Evolutionary conservation across 2,797 vertebrate genomes (phyloP).

Genomic region (Cryptoprocta ferox): DNA sequence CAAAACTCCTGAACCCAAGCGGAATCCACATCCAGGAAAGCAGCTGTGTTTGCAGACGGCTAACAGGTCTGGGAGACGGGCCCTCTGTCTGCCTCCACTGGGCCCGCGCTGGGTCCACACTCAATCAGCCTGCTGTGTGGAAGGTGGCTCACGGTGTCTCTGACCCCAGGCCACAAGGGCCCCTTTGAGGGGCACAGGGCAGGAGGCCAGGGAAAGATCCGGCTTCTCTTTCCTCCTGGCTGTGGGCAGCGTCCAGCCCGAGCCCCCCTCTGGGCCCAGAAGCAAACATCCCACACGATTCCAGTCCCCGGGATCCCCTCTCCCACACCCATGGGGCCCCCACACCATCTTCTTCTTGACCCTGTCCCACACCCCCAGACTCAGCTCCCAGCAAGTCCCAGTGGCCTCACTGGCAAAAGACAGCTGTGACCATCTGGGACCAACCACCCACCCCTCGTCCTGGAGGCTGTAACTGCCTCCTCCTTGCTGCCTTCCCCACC

Average conservation of each 20-base stretch:
- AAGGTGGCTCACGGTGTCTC: neutral
- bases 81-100: neutral
- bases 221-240: neutral
- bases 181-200: neutral
- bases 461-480: too few species aligned
- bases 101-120: neutral
- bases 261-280: neutral
- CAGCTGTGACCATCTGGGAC: neutral
- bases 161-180: neutral
- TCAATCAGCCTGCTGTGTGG: neutral
- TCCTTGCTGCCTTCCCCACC: neutral
- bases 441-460: neutral
- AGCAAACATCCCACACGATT: neutral
- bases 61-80: conserved; percentile 76
- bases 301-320: neutral
- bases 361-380: neutral
- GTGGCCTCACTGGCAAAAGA: neutral
- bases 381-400: neutral
- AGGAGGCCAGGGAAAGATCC: neutral
- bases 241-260: neutral
- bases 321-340: neutral
- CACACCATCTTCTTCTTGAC: neutral
- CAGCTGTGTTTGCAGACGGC: conserved; percentile 85
- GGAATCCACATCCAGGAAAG: conserved; percentile 91
- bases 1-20: conserved; percentile 86